Base-by-base conservation (phyloP, 2,113 vertebrate genomes). In the Connochaetes taurinus region DNA sequence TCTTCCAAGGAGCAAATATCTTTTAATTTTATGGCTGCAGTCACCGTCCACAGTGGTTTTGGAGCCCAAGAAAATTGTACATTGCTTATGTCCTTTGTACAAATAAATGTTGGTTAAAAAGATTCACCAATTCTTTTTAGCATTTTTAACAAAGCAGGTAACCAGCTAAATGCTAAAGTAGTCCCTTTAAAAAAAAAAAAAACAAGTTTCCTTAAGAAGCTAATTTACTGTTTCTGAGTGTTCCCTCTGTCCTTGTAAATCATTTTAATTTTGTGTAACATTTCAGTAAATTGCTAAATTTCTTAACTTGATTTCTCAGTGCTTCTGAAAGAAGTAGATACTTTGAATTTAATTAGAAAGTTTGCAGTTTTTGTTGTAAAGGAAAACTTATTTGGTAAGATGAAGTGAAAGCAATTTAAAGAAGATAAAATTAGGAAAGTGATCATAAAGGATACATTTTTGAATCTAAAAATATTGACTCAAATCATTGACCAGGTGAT, bases 391-490 rank as follows among this genome's bases (percentile, higher is more conserved):
- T 17, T 94, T 58, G 25, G 50, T 94, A 94, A 96, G 78, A 86
- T 67, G 11, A 57, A 90, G 2, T 57, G 19, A 71, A 95, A 62
- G 9, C 11, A 55, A 89, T 29, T 82, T 74, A 36, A 95, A 97
- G 17, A 96, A 23, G 52, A 67, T 87, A 86, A 96, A 81, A 17
- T 90, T 92, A 92, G 58, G 19, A 92, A 87, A 36, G 8, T 93
- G 31, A 76, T 86, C 40, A n/a, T 74, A 58, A 92, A 33, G 36
- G 36, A 60, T 82, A 60, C 33, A 58, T 92, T 90, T 90, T 74
- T 80, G 19, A 95, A 82, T 83, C 58, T 89, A 89, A 94, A 97
- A 93, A 81, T 52, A 93, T 19, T 94, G 40, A 93, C 10, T 87
- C 53, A 74, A 91, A 80, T 91, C 45, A 84, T 33, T 74, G 52